A percentile compares a stretch with the other conserved stretches of the same genome.
Evolutionary conservation across 2,888 invertebrate species (phyloP).

Genomic region (Ptilodon capucinus): DNA sequence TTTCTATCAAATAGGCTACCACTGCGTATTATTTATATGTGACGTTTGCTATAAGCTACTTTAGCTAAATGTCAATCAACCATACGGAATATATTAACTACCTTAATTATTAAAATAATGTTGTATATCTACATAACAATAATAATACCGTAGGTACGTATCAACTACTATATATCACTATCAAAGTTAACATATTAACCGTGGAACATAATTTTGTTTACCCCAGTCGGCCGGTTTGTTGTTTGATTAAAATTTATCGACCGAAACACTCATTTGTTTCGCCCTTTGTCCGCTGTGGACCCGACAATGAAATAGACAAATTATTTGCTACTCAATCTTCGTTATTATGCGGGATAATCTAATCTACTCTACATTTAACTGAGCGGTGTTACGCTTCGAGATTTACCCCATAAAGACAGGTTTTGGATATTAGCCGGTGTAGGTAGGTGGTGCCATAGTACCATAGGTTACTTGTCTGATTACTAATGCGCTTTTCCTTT

Average conservation of each 20-base stretch:
- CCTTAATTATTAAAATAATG: too few relatives aligned
- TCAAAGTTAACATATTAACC: conserved; percentile 42
- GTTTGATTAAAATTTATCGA: conserved; percentile 62
- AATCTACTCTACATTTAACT: conserved; percentile 3
- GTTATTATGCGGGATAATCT: conserved; percentile 3
- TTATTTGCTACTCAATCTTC: conserved; percentile 14
- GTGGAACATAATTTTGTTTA: conserved; percentile 49
- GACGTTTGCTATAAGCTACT: too few relatives aligned
- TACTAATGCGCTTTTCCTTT: too few relatives aligned
- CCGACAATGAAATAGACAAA: conserved; percentile 30
- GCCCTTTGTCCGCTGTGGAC: conserved; percentile 27
- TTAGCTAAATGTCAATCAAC: too few relatives aligned
- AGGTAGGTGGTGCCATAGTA: too few relatives aligned
- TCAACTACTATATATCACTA: conserved; percentile 13
- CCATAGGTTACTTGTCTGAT: too few relatives aligned
- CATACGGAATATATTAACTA: too few relatives aligned
- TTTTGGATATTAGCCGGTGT: too few relatives aligned
- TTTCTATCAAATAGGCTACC: too few relatives aligned
- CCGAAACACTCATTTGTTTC: conserved; percentile 50
- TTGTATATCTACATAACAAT: too few relatives aligned
- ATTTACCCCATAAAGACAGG: not conserved
- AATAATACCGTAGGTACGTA: not conserved
- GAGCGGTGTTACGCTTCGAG: not conserved
- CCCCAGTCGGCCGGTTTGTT: conserved; percentile 38
- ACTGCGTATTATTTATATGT: too few relatives aligned